Evolutionary conservation across 2,113 vertebrate genomes (phyloP).

Genomic region (Hyla sarda): DNA sequence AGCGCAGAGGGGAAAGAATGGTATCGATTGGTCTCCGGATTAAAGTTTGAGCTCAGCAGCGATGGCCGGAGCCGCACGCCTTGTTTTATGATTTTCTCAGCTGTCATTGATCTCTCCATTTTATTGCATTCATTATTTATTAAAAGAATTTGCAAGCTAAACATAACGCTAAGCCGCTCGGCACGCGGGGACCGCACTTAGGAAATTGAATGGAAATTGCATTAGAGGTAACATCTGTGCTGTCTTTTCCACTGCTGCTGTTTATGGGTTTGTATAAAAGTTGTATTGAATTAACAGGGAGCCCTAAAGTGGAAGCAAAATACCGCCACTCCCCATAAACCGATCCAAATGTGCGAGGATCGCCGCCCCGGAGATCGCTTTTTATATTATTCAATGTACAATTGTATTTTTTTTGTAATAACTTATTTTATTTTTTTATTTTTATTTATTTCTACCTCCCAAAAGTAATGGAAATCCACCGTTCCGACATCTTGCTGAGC

Average conservation of each 20-base stretch:
- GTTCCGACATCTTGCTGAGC: too few species aligned
- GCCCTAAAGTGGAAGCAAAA: conserved; percentile 73
- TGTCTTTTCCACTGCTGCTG: conserved; percentile 81
- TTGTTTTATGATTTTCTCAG: conserved; percentile 83
- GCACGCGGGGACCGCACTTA: conserved; percentile 89
- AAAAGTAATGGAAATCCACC: too few species aligned
- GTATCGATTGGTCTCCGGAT: conserved; percentile 76
- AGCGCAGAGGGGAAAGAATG: conserved; percentile 65
- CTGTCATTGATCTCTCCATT: conserved; percentile 88
- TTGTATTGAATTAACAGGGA: conserved; percentile 86
- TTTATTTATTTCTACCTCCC: background rate
- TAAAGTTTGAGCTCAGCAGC: conserved; percentile 81
- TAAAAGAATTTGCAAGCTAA: conserved; percentile 94
- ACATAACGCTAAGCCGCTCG: conserved; percentile 90
- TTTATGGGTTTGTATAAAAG: conserved; percentile 84
- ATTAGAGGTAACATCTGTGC: conserved; percentile 92
- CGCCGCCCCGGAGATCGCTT: background rate
- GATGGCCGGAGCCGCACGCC: conserved; percentile 72
- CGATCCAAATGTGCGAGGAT: conserved; percentile 50
- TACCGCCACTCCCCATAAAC: conserved; percentile 64
- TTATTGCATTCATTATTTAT: conserved; percentile 95
- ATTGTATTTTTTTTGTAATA: conserved; percentile 52
- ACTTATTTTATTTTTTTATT: background rate
- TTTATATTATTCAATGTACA: background rate
- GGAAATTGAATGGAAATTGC: conserved; percentile 92